These are phyloP conservation scores for Esox niger DNA, from an alignment of 2,113 vertebrate species.

Conservation along the genomic window DNA sequence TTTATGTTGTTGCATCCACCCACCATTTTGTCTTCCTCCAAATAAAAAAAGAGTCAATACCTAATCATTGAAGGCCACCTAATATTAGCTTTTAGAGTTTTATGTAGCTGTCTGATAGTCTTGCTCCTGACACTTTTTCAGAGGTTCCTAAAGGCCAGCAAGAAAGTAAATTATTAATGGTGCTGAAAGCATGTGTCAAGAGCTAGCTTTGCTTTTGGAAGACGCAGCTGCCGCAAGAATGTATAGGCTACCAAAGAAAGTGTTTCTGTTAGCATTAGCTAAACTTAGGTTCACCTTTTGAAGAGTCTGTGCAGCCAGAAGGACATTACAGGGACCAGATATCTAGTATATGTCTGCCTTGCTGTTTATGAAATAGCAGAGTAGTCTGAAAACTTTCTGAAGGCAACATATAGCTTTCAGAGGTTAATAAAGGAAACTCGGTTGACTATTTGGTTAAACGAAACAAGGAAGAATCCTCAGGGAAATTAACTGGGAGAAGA, in stretches of 20 bases:
- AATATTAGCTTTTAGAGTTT: slow-evolving; percentile 4
- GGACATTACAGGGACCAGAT: slow-evolving; percentile 53
- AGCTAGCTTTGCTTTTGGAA: slow-evolving; percentile 25
- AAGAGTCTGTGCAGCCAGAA: slow-evolving; percentile 46
- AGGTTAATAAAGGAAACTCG: too few relatives aligned
- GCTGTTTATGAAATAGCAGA: too few relatives aligned
- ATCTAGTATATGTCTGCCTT: slow-evolving; percentile 41
- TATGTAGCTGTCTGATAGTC: not conserved
- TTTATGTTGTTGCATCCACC: slow-evolving; percentile 11
- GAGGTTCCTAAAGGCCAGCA: slow-evolving; percentile 47
- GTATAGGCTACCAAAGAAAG: slow-evolving; percentile 38
- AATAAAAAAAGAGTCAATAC: slow-evolving; percentile 29
- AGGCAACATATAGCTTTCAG: too few relatives aligned
- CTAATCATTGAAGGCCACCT: slow-evolving; percentile 20
- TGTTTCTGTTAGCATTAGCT: slow-evolving; percentile 38
- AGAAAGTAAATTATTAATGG: slow-evolving; percentile 62
- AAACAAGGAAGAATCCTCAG: slow-evolving; percentile 12
- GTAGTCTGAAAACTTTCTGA: too few relatives aligned
- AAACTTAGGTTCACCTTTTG: slow-evolving; percentile 17
- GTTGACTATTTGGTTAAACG: not conserved
- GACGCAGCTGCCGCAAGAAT: slow-evolving; percentile 33
- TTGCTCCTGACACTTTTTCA: slow-evolving; percentile 33
- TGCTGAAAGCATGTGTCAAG: slow-evolving; percentile 53
- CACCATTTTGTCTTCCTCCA: not conserved
- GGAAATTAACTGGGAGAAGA: slow-evolving; percentile 21